Evolutionary conservation across 2,888 invertebrate species (phyloP), one percentile per base, ranked within the genome.

Genomic region (Unio delphinus): DNA sequence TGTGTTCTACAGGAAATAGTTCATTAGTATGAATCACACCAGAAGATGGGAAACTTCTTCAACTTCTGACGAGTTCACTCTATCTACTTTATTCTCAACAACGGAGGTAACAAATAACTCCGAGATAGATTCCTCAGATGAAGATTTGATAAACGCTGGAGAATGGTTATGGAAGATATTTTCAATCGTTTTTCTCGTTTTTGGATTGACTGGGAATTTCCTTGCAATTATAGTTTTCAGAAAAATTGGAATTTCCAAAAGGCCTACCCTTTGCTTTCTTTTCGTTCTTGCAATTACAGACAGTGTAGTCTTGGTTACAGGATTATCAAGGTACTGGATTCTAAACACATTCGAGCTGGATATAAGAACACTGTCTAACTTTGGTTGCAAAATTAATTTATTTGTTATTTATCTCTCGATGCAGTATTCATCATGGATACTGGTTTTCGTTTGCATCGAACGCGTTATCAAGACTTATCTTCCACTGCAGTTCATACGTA

Each of bases 341-440:
- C 8, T 7, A n/a, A 55, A 70, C 4, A 65, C 62, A 11, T 61
- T 63, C 4, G 62, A 68, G 11, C 30, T 72, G 28, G 70, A 72
- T 30, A 54, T 75, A 11, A 56, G 75, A 28, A 59, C 60, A 3
- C 23, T 72, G 23, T 75, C 75, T 8, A 64, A 62, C 26, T 65
- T 70, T 62, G 67, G 70, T 57, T 75, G 75, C 64, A 75, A 70
- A 55, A 67, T 75, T 55, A 66, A 67, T 55, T 61, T 75, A 18
- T 75, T 75, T 34, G n/a, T 75, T 54, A 70, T 70, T 15, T 75
- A 75, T 60, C 64, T 72, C 58, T 69, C 75, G 1, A 75, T 75
- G 75, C 72, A 75, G n/a, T 55, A 70, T 11, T 75, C 75, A 4
- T 75, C 75, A 4, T 75, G 75, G 75, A 69, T 72, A 17, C 62